Conservation (phyloP, 2,797 vertebrate species). For the Sebastiscus albofasciatus region DNA sequence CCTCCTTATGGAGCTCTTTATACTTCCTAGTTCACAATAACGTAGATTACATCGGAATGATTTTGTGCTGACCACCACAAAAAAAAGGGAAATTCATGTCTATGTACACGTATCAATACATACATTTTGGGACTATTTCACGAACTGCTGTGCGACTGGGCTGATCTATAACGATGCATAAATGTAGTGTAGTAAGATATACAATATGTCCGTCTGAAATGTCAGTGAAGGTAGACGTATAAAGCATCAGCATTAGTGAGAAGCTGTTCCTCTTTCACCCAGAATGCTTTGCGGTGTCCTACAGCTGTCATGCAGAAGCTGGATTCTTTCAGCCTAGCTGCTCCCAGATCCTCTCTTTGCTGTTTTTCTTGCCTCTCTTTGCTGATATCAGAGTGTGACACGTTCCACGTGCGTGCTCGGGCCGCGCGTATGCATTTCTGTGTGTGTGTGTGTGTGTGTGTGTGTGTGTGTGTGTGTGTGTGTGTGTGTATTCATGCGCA, state of each 20-base stretch:
- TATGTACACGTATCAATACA: too few relatives aligned
- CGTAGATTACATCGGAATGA: too few relatives aligned
- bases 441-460: neutral
- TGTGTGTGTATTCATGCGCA: slow-evolving; percentile 4
- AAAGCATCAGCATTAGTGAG: neutral
- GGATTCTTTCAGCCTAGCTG: neutral
- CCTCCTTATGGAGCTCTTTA: too few relatives aligned
- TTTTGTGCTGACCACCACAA: too few relatives aligned
- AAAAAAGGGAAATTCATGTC: too few relatives aligned
- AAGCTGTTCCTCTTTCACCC: neutral
- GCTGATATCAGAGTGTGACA: slow-evolving; percentile 20
- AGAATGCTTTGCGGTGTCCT: neutral
- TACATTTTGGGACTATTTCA: too few relatives aligned
- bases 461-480: neutral
- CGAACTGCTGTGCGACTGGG: too few relatives aligned
- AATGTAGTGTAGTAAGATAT: neutral
- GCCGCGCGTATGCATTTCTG: neutral
- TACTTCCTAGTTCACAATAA: too few relatives aligned
- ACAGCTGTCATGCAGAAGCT: neutral
- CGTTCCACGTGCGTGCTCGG: neutral
- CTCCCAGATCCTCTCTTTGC: neutral
- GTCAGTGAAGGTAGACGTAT: neutral
- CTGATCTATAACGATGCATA: neutral
- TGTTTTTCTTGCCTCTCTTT: slow-evolving; percentile 12
- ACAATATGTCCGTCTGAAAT: neutral